Percentiles rank a stretch among this genome's conserved stretches.
Evolutionary conservation across 2,888 invertebrate species (phyloP).

Genomic region (Sialis lutaria): DNA sequence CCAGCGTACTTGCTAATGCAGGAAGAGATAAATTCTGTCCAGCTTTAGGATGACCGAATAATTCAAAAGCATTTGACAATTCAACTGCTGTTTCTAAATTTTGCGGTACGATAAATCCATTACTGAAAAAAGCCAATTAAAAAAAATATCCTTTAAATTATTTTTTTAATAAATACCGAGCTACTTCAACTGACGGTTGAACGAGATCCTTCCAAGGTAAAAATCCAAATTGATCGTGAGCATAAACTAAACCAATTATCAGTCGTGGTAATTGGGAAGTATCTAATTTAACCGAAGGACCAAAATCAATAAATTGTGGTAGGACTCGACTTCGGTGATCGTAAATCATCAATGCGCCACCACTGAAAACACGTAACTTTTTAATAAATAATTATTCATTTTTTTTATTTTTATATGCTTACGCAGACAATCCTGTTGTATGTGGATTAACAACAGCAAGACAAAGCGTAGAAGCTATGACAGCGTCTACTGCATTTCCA

Average conservation of each 20-base stretch:
- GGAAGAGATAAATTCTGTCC: conserved; percentile 29
- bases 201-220: conserved; percentile 40
- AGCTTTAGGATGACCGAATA: conserved; percentile 26
- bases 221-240: conserved; percentile 35
- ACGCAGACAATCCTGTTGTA: conserved; percentile 62
- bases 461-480: conserved; percentile 55
- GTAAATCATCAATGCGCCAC: conserved; percentile 55
- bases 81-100: conserved; percentile 28
- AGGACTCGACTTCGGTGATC: conserved; percentile 38
- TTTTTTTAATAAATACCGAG: conserved; percentile 21
- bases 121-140: conserved; percentile 16
- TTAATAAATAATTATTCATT: not conserved
- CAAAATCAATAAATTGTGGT: conserved; percentile 40
- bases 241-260: conserved; percentile 35
- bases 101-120: conserved; percentile 31
- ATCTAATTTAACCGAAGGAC: conserved; percentile 19
- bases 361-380: conserved; percentile 29
- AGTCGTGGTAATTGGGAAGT: conserved; percentile 32
- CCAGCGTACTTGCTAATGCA: conserved; percentile 33
- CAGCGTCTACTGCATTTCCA: conserved; percentile 65
- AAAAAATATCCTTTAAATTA: not conserved
- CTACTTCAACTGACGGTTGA: conserved; percentile 36
- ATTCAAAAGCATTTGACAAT: conserved; percentile 20
- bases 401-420: conserved; percentile 16
- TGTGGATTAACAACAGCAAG: conserved; percentile 56